Evolutionary conservation across 1,140 invertebrate genomes (phyloP).

Genomic region (Megathymus violae): DNA sequence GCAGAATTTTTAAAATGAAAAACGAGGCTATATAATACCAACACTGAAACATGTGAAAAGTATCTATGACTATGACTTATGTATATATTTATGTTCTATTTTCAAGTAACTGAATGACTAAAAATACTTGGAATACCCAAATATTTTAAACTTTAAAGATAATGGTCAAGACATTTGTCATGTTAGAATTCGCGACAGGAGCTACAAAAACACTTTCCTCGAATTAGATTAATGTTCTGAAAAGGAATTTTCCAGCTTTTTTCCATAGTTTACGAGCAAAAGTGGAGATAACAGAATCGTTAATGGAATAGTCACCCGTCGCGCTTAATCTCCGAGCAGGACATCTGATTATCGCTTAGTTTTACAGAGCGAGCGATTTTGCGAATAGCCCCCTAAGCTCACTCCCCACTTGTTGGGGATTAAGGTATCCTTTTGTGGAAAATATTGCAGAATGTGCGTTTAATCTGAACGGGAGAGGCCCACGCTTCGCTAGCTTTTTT

Average conservation of each 20-base stretch:
- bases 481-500: constrained; percentile 68
- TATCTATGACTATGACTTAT: too few species aligned
- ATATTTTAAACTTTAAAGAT: too few species aligned
- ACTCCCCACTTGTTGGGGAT: constrained; percentile 77
- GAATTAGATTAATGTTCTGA: constrained; percentile 32
- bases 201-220: constrained; percentile 20
- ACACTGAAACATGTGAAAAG: too few species aligned
- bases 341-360: constrained; percentile 29
- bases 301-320: constrained; percentile 31
- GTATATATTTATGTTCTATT: too few species aligned
- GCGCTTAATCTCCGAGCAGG: constrained; percentile 21
- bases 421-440: constrained; percentile 80
- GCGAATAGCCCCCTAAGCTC: constrained; percentile 53
- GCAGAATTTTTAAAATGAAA: background rate
- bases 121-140: too few species aligned
- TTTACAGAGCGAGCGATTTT: constrained; percentile 39
- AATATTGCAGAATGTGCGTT: constrained; percentile 81
- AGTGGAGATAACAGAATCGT: constrained; percentile 23
- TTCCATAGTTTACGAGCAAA: constrained; percentile 33
- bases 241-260: constrained; percentile 18
- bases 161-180: constrained; percentile 21
- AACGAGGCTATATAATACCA: too few species aligned
- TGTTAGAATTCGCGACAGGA: constrained; percentile 5
- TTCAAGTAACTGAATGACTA: too few species aligned
- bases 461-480: constrained; percentile 64